Conservation (phyloP, 2,888 invertebrate species). For the Agriopis marginaria region DNA sequence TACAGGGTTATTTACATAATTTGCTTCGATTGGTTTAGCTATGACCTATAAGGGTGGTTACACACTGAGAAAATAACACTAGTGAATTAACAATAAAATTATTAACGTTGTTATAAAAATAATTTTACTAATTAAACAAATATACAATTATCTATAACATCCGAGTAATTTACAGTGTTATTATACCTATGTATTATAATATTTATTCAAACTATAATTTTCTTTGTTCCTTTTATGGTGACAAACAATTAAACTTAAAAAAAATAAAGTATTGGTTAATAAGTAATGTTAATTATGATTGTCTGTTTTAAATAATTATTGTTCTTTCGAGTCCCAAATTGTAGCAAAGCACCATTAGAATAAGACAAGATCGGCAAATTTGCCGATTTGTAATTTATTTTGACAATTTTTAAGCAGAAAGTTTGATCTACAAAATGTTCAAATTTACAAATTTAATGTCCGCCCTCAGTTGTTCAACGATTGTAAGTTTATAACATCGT, state of each 20-base stretch:
- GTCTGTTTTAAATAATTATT: background rate
- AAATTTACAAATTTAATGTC: too few species aligned
- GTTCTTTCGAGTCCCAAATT: background rate
- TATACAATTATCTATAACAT: background rate
- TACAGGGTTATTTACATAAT: background rate
- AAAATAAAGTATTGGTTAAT: too few species aligned
- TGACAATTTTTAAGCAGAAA: background rate
- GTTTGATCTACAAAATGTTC: background rate
- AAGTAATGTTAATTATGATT: background rate
- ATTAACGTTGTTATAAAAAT: background rate
- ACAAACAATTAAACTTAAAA: too few species aligned
- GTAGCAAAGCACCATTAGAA: background rate
- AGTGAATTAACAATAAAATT: background rate
- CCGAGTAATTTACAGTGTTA: background rate
- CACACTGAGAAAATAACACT: background rate
- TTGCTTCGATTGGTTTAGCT: background rate
- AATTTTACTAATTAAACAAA: background rate
- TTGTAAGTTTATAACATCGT: background rate
- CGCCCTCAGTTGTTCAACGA: too few species aligned
- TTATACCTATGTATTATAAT: too few species aligned
- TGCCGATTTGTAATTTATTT: background rate
- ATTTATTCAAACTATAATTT: too few species aligned
- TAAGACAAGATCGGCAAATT: background rate
- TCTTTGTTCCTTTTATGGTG: too few species aligned
- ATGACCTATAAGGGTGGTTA: background rate